Percentiles rank a stretch among this genome's conserved stretches.
Conservation (phyloP, 1,140 invertebrate genomes). For the Cyclargus thomasi region DNA sequence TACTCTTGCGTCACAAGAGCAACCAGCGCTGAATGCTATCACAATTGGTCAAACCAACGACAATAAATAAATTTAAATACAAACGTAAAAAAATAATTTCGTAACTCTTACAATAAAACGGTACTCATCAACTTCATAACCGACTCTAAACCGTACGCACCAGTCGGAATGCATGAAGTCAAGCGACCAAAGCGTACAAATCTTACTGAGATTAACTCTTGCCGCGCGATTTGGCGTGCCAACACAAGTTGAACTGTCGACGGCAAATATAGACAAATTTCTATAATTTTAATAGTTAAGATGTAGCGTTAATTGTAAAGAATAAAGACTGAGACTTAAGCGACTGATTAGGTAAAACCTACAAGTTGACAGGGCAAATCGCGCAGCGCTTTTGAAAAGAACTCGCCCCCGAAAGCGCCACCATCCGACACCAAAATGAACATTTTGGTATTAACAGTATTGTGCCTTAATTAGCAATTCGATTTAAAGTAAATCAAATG, state of each 20-base stretch:
- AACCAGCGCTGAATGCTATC: constrained; percentile 20
- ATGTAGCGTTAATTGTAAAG: background rate
- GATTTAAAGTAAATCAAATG: too few relatives aligned
- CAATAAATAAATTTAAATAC: background rate
- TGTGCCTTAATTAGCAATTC: too few relatives aligned
- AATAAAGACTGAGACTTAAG: too few relatives aligned
- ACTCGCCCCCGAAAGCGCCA: background rate
- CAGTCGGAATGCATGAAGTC: constrained; percentile 69
- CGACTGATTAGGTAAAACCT: background rate
- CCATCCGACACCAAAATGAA: background rate
- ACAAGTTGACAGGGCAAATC: constrained; percentile 37
- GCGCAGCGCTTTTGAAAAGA: constrained; percentile 33
- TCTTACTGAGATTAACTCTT: constrained; percentile 60
- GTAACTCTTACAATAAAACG: background rate
- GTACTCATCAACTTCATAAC: constrained; percentile 11
- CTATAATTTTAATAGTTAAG: too few relatives aligned
- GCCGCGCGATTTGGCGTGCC: constrained; percentile 44
- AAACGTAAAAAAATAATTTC: constrained; percentile 12
- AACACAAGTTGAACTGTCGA: constrained; percentile 9
- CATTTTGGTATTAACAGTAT: too few relatives aligned
- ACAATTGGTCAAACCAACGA: constrained; percentile 3
- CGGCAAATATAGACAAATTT: too few relatives aligned
- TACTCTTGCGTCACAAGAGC: constrained; percentile 33
- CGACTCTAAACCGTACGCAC: constrained; percentile 41
- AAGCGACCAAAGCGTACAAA: constrained; percentile 65